Evolutionary conservation across 2,888 invertebrate species (phyloP), one percentile per base, ranked within the genome.

Genomic region (Idaea straminata): DNA sequence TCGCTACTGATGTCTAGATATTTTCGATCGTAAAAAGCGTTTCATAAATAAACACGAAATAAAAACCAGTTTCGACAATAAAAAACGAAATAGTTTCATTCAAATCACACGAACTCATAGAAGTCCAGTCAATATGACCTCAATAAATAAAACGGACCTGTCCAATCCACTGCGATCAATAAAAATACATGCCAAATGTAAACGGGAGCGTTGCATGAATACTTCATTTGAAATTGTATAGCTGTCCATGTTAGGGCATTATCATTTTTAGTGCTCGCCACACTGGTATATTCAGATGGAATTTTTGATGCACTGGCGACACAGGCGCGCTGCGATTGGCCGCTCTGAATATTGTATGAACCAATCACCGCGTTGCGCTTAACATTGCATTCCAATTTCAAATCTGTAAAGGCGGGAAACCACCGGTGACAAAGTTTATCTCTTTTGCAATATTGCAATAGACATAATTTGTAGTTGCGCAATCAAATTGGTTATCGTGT

Each of bases 251-350:
- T 91, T 89, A 88, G 88, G 87, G 92, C 85, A 93, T 93, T 92
- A 93, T 93, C 92, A 92, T 93, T 93, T 93, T 93, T 93, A 93
- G 92, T 92, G 90, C 92, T 91, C 82, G 88, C 91, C 92, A 92
- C 92, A 92, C 89, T 87, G 87, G 83, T 87, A 89, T 89, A 91
- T 90, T 91, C 92, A 92, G 93, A 93, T 93, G 90, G 93, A 93
- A 93, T 93, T 93, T 93, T 93, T 92, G 93, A 93, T 93, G 92
- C 92, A 92, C 91, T 91, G 91, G 92, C 91, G 88, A 92, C 92
- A 91, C 91, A 90, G 90, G 81, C 88, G 87, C 77, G 82, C 79
- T 86, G 87, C 91, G 85, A 92, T 92, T 92, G 92, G 92, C 80
- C 77, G 88, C 80, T 74, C 85, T 92, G 92, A 92, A 92, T 92